These are phyloP conservation scores for Drosophila sucinea DNA, from an alignment of 1,140 invertebrate species.

Conservation along the genomic window DNA sequence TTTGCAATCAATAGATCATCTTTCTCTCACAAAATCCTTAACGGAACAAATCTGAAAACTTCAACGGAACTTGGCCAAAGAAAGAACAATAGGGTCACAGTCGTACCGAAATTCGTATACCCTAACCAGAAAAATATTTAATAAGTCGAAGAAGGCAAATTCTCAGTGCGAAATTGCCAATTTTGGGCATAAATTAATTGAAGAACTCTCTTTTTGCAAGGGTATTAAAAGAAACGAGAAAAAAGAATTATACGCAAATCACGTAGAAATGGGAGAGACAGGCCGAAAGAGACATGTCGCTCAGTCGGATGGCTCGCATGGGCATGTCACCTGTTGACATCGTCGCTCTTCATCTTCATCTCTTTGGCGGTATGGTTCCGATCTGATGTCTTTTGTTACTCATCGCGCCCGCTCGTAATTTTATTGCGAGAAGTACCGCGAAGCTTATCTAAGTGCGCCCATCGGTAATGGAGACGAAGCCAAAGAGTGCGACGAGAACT, in stretches of 20 bases:
- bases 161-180: too few relatives aligned
- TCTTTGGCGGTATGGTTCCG: constrained; percentile 50
- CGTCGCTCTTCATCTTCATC: constrained; percentile 68
- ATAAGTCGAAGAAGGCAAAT: too few relatives aligned
- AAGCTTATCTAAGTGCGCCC: constrained; percentile 81
- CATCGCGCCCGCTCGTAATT: constrained; percentile 65
- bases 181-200: too few relatives aligned
- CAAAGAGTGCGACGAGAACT: constrained; percentile 39
- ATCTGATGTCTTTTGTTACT: constrained; percentile 42
- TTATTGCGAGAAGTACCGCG: constrained; percentile 49
- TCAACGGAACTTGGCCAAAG: constrained; percentile 63
- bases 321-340: constrained; percentile 71
- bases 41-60: constrained; percentile 35
- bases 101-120: background rate
- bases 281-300: constrained; percentile 30
- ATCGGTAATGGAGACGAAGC: constrained; percentile 71
- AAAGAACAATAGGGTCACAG: constrained; percentile 42
- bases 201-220: background rate
- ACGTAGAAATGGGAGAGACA: constrained; percentile 49
- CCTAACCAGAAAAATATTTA: background rate
- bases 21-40: constrained; percentile 41
- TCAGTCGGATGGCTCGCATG: background rate
- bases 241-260: constrained; percentile 43
- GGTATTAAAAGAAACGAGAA: background rate
- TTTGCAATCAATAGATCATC: constrained; percentile 1